These are phyloP conservation scores for Lanistes nyassanus DNA, from an alignment of 1,140 invertebrate species.

Conservation along the genomic window DNA sequence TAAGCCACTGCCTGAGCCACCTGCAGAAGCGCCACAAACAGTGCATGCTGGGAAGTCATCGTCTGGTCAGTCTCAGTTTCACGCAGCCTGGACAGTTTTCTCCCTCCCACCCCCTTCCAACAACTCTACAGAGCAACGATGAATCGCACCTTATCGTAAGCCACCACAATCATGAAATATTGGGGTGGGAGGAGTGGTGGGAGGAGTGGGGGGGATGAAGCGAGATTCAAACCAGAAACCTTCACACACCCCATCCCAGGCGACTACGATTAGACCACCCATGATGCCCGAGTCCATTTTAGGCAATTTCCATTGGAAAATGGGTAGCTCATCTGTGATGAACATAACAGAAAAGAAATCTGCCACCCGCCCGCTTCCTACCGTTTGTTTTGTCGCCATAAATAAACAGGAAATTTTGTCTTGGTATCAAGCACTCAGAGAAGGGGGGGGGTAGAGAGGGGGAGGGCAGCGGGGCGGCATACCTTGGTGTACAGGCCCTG, in stretches of 20 bases:
- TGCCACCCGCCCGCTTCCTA: neutral
- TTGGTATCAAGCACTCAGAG: neutral
- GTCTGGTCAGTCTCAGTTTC: neutral
- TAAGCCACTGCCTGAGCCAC: conserved; percentile 81
- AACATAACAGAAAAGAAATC: too few species aligned
- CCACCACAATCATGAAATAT: neutral
- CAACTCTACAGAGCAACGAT: neutral
- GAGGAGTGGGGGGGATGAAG: too few species aligned
- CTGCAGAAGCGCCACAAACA: conserved; percentile 63
- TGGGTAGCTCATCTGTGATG: too few species aligned
- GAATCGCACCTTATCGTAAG: neutral
- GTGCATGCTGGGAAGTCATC: too few species aligned
- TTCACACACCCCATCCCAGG: too few species aligned
- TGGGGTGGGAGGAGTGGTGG: too few species aligned
- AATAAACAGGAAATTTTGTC: neutral
- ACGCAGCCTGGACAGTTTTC: neutral
- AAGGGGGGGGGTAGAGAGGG: neutral
- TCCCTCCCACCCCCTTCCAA: neutral
- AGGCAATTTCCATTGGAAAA: too few species aligned
- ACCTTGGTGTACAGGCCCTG: conserved; percentile 84
- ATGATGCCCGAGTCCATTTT: too few species aligned
- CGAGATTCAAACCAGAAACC: too few species aligned
- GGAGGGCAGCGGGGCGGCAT: conserved; percentile 25
- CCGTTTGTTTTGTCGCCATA: too few species aligned
- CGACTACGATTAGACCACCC: too few species aligned